Percentiles rank a stretch among this genome's conserved stretches.
Evolutionary conservation across 2,888 invertebrate genomes (phyloP).

Genomic region (Muscina levida): DNA sequence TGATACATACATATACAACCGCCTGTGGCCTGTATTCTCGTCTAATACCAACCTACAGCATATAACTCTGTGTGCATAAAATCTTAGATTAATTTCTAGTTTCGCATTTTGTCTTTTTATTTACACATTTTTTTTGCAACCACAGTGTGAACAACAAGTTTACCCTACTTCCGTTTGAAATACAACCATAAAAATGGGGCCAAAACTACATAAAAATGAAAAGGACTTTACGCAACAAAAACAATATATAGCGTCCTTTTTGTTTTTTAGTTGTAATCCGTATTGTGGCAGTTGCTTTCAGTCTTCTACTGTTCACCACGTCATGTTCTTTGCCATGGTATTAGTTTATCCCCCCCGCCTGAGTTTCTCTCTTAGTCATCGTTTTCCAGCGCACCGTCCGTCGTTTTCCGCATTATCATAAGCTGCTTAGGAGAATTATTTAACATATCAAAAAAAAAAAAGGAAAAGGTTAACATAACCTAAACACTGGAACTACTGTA

Average conservation of each 20-base stretch:
- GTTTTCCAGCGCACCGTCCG: background rate
- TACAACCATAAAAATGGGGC: background rate
- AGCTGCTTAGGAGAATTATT: conserved; percentile 59
- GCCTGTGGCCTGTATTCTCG: conserved; percentile 9
- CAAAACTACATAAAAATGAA: background rate
- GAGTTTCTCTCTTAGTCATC: conserved; percentile 20
- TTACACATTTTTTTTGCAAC: conserved; percentile 14
- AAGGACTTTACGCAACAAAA: background rate
- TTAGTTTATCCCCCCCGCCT: conserved; percentile 43
- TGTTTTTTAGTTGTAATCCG: conserved; percentile 13
- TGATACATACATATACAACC: too few species aligned
- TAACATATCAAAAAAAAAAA: conserved; percentile 54
- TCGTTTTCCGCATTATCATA: conserved; percentile 58
- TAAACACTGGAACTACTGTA: background rate
- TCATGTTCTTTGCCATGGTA: conserved; percentile 42
- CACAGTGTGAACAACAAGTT: conserved; percentile 35
- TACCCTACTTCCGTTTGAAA: conserved; percentile 5
- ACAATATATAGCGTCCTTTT: conserved; percentile 6
- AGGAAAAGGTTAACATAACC: conserved; percentile 53
- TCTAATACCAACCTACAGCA: background rate
- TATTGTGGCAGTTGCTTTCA: conserved; percentile 24
- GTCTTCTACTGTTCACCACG: conserved; percentile 15
- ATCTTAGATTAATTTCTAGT: conserved; percentile 11
- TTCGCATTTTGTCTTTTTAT: background rate
- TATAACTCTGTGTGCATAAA: conserved; percentile 3